Conservation (phyloP, 2,888 invertebrate species). For the Cataglyphis rosenhaueri region DNA sequence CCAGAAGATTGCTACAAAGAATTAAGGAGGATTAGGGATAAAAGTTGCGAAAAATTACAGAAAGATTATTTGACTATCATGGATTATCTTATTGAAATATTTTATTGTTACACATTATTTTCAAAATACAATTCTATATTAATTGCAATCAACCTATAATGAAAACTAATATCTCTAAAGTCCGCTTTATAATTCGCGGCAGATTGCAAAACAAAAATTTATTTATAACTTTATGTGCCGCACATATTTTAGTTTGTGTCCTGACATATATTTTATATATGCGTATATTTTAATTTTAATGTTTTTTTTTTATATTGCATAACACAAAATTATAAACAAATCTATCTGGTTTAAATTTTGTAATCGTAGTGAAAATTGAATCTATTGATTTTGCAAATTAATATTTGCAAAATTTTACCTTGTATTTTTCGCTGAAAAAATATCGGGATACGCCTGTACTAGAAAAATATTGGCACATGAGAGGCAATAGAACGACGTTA, state of each 20-base stretch:
- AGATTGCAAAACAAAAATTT: not conserved
- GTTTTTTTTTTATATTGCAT: not conserved
- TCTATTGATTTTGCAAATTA: not conserved
- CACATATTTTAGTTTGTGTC: not conserved
- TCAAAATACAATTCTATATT: not conserved
- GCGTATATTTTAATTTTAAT: not conserved
- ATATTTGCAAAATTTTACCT: not conserved
- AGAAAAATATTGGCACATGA: not conserved
- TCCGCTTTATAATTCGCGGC: not conserved
- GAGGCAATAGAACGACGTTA: not conserved
- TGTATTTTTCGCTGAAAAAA: not conserved
- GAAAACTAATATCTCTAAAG: not conserved
- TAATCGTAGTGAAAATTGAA: not conserved
- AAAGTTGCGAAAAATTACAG: slow-evolving; percentile 22
- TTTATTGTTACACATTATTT: not conserved
- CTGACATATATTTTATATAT: not conserved
- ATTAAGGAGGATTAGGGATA: slow-evolving; percentile 59
- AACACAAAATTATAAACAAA: not conserved
- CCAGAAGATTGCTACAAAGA: slow-evolving; percentile 39
- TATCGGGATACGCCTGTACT: not conserved
- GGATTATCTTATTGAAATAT: not conserved
- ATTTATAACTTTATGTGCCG: not conserved
- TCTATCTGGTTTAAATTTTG: not conserved
- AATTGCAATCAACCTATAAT: not conserved
- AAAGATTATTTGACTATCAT: slow-evolving; percentile 6